These are phyloP conservation scores for Synergus laeviventris DNA, from an alignment of 2,888 invertebrate species.

Conservation along the genomic window DNA sequence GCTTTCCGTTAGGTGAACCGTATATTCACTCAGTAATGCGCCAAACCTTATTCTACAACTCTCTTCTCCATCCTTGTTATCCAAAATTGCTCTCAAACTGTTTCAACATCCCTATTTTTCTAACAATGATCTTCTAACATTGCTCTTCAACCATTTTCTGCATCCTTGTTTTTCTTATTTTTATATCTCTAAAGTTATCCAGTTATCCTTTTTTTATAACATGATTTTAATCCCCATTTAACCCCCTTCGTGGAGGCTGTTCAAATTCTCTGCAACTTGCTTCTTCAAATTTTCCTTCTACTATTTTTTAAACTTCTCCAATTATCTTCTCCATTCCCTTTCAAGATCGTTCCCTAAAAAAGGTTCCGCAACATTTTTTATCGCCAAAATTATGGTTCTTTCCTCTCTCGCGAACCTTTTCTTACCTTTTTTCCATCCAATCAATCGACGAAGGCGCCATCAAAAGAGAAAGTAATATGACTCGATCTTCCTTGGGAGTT, in stretches of 20 bases:
- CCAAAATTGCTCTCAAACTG: neutral
- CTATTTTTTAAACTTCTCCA: neutral
- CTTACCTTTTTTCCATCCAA: neutral
- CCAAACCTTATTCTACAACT: neutral
- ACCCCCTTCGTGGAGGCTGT: no score
- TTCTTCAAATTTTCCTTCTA: neutral
- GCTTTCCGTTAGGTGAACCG: neutral
- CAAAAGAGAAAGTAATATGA: constrained; percentile 28
- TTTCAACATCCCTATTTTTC: neutral
- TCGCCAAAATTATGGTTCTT: neutral
- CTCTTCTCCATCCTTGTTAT: no score
- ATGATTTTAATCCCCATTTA: no score
- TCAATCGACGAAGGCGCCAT: constrained; percentile 14
- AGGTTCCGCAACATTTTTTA: neutral
- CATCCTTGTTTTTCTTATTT: neutral
- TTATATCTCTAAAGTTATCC: neutral
- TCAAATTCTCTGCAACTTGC: no score
- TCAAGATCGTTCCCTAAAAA: neutral
- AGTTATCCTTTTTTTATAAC: no score
- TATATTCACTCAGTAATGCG: neutral
- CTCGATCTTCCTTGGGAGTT: neutral
- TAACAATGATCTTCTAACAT: neutral
- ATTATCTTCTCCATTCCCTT: neutral
- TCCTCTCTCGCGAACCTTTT: neutral
- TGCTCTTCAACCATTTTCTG: neutral